phyloP scores from a whole-genome alignment of 2,113 vertebrate genomes.

The Salvator merianae region DNA sequence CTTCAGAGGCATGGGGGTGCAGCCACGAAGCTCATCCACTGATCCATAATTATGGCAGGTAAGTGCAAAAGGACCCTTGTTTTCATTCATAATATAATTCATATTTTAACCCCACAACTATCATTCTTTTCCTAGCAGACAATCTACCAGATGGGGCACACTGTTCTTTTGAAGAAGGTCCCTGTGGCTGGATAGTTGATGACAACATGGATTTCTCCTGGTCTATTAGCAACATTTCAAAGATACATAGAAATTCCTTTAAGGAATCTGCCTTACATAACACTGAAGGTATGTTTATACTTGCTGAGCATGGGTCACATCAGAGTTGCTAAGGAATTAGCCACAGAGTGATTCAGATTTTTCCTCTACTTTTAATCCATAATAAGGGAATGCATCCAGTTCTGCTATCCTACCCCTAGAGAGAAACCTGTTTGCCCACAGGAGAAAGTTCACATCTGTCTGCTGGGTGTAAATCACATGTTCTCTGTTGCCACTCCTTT shows the following conservation, averaged over 20 bases:
- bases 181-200: conserved; percentile 82
- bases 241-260: conserved; percentile 60
- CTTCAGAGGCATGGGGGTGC: no score
- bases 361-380: neutral
- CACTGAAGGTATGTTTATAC: conserved; percentile 76
- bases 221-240: conserved; percentile 71
- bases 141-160: conserved; percentile 79
- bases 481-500: neutral
- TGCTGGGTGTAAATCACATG: neutral
- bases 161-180: conserved; percentile 84
- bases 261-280: conserved; percentile 74
- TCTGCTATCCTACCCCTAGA: neutral
- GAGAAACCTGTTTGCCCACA: neutral
- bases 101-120: conserved; percentile 19
- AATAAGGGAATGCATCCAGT: neutral
- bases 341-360: neutral
- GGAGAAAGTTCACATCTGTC: neutral
- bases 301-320: neutral
- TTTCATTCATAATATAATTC: conserved; percentile 3
- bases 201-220: conserved; percentile 70
- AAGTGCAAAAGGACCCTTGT: no score
- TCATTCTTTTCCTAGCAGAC: conserved; percentile 56
- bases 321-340: neutral
- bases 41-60: no score
- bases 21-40: no score